Evolutionary conservation across 2,888 invertebrate species (phyloP).

Genomic region (Mylabris sibirica): DNA sequence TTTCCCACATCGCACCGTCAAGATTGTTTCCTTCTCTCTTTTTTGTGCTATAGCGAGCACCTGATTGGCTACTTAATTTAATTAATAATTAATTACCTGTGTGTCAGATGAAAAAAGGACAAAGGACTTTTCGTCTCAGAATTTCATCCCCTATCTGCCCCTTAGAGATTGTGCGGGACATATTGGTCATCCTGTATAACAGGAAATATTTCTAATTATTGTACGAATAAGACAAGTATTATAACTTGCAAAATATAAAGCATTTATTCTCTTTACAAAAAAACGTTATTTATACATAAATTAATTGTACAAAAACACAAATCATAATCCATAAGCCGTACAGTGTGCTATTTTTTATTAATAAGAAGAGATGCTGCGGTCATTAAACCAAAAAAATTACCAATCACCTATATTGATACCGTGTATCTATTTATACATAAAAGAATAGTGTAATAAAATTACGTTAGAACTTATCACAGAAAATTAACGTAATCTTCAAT

Average conservation of each 20-base stretch:
- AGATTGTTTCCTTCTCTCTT: no score
- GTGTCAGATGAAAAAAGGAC: no score
- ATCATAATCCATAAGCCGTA: constrained; percentile 28
- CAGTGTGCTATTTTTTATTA: constrained; percentile 13
- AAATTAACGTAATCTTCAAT: constrained; percentile 28
- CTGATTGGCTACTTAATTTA: no score
- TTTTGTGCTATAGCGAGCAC: no score
- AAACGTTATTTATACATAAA: constrained; percentile 24
- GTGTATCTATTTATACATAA: constrained; percentile 7
- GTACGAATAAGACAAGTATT: constrained; percentile 20
- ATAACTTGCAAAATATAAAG: constrained; percentile 32
- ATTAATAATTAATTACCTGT: no score
- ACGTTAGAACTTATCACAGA: constrained; percentile 35
- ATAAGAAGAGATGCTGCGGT: constrained; percentile 21
- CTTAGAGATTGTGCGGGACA: no score
- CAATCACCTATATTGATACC: constrained; percentile 14
- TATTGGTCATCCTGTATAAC: no score
- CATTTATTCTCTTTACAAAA: constrained; percentile 27
- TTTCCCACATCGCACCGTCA: no score
- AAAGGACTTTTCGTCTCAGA: no score
- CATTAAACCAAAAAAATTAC: constrained; percentile 12
- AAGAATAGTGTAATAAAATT: constrained; percentile 18
- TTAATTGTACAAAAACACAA: constrained; percentile 24
- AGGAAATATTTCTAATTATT: not conserved
- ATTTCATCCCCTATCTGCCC: no score